Conservation (phyloP, 2,888 invertebrate genomes). For the Pollenia griseotomentosa region DNA sequence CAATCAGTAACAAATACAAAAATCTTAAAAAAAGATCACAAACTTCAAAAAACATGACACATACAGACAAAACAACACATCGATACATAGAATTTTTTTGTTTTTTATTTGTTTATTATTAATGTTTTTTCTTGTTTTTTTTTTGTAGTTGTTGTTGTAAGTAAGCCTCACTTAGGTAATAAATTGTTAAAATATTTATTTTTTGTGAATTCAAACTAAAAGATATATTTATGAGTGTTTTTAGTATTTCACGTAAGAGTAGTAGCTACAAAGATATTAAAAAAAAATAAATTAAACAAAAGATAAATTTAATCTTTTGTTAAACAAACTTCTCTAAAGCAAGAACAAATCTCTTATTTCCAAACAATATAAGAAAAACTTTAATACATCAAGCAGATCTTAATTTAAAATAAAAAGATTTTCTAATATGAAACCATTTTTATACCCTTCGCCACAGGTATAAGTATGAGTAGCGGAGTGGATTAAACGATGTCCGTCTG, state of each 20-base stretch:
- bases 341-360: conserved; percentile 1
- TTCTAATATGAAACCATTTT: too few relatives aligned
- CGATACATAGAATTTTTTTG: conserved; percentile 38
- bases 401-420: too few relatives aligned
- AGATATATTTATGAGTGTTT: conserved; percentile 50
- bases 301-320: conserved; percentile 62
- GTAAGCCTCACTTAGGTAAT: conserved; percentile 68
- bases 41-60: conserved; percentile 67
- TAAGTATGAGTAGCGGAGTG: too few relatives aligned
- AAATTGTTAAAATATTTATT: conserved; percentile 70
- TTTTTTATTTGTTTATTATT: conserved; percentile 57
- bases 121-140: conserved; percentile 26
- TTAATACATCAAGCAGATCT: too few relatives aligned
- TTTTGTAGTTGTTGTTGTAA: conserved; percentile 33
- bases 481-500: too few relatives aligned
- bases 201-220: conserved; percentile 56
- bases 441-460: too few relatives aligned
- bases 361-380: background rate
- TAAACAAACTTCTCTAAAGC: conserved; percentile 16
- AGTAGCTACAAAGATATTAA: conserved; percentile 64
- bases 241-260: conserved; percentile 67
- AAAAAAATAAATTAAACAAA: conserved; percentile 48
- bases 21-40: conserved; percentile 64
- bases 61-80: conserved; percentile 62
- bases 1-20: conserved; percentile 52